Conservation (phyloP, 2,113 vertebrate genomes). For the Vulpes ferrilata region DNA sequence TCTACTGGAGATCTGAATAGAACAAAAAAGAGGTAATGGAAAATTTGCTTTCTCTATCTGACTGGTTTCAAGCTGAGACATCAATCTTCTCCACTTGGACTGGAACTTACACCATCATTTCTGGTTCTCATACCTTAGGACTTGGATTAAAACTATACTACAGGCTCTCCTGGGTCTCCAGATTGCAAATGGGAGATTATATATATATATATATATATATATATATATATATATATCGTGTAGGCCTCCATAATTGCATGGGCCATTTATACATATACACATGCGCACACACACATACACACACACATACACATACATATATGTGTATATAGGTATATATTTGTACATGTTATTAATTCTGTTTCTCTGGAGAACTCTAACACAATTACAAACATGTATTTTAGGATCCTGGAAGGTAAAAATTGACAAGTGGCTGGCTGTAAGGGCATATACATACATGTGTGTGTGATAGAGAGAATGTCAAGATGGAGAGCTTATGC, state of each 20-base stretch:
- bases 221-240: neutral
- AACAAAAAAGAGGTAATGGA: neutral
- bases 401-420: neutral
- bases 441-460: neutral
- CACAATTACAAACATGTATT: neutral
- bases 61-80: neutral
- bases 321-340: neutral
- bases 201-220: neutral
- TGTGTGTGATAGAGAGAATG: neutral
- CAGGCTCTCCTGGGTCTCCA: neutral
- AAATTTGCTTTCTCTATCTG: neutral
- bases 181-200: neutral
- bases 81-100: neutral
- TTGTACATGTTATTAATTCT: neutral
- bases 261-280: neutral
- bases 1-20: neutral
- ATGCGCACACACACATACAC: neutral
- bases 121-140: neutral
- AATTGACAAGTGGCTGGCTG: neutral
- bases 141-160: neutral
- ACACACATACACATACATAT: neutral
- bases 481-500: neutral
- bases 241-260: neutral
- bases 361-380: neutral
- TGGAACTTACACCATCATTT: neutral